These are phyloP conservation scores for Hypanus sabinus DNA, from an alignment of 2,113 vertebrate genomes.

Conservation along the genomic window DNA sequence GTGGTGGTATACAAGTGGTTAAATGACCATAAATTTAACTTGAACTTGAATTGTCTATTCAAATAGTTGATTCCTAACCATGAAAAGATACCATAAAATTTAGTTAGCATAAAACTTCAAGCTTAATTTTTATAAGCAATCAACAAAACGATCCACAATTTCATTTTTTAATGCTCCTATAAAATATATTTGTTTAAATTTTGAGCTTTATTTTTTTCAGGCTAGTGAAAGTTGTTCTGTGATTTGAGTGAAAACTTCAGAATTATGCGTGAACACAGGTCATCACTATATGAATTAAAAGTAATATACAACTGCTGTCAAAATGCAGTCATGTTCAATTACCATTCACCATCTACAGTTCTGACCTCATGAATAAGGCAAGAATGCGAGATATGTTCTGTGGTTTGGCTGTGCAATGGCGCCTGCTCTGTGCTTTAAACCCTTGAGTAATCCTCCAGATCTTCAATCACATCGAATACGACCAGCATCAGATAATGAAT, in stretches of 20 bases:
- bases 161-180: not conserved
- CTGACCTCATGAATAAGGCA: not conserved
- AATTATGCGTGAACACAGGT: not conserved
- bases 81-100: not conserved
- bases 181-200: not conserved
- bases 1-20: too few relatives aligned
- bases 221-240: not conserved
- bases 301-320: not conserved
- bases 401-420: not conserved
- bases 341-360: conserved; percentile 1
- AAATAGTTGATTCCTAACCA: not conserved
- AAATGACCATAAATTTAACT: too few relatives aligned
- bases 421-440: not conserved
- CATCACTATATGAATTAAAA: not conserved
- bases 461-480: not conserved
- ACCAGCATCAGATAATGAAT: not conserved
- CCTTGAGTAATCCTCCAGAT: not conserved
- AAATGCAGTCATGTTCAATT: conserved; percentile 7
- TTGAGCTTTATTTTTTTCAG: not conserved
- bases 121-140: not conserved
- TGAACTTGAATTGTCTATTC: too few relatives aligned
- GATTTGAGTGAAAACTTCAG: not conserved
- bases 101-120: not conserved
- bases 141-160: not conserved
- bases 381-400: not conserved